Evolutionary conservation across 2,888 invertebrate species (phyloP).

Genomic region (Tenthredo amoena): DNA sequence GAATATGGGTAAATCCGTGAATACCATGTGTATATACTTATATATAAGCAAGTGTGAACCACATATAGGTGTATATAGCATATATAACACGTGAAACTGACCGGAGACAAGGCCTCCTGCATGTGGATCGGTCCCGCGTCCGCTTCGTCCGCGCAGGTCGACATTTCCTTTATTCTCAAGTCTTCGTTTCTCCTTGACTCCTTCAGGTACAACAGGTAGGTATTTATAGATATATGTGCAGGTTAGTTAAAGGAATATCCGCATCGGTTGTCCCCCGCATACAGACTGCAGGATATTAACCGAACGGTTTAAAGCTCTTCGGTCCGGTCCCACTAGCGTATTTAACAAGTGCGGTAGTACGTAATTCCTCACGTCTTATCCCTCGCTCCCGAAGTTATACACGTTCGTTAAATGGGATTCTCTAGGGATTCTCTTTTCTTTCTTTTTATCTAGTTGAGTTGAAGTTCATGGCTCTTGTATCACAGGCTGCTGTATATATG

Average conservation of each 20-base stretch:
- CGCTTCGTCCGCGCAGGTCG: conserved; percentile 76
- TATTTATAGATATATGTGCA: conserved; percentile 31
- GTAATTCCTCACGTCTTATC: neutral
- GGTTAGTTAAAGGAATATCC: conserved; percentile 35
- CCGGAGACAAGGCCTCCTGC: conserved; percentile 77
- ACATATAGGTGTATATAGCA: neutral
- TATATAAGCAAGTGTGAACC: neutral
- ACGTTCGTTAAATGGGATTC: neutral
- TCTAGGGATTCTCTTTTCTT: neutral
- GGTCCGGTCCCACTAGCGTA: neutral
- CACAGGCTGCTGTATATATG: conserved; percentile 74
- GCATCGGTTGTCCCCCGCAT: conserved; percentile 17
- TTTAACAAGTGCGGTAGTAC: neutral
- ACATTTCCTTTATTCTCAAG: conserved; percentile 66
- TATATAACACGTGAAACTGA: conserved; percentile 63
- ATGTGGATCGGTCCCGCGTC: conserved; percentile 73
- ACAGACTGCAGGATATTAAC: neutral
- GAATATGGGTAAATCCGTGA: neutral
- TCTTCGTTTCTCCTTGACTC: conserved; percentile 56
- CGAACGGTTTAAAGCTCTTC: neutral
- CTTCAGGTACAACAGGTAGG: conserved; percentile 47
- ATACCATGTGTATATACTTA: neutral
- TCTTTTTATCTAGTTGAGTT: neutral
- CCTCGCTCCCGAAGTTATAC: neutral
- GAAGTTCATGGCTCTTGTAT: conserved; percentile 60